Base-by-base conservation (phyloP, 2,797 vertebrate species). In the Pristis pectinata region DNA sequence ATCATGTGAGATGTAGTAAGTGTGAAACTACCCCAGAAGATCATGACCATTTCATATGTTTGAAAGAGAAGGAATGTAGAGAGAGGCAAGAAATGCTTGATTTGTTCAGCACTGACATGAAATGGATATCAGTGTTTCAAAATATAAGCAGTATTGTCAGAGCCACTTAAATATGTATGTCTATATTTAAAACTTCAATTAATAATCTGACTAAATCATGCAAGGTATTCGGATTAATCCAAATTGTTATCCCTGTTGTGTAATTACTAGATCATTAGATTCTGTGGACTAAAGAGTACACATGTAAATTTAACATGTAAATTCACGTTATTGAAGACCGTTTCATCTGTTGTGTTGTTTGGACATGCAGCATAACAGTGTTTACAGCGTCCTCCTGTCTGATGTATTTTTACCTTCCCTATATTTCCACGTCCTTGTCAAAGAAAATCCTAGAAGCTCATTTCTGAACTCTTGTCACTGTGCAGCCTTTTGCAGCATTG, bases 151-250 rank as follows among this genome's bases (percentile, higher is more conserved):
- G 61, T 11, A 19, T 61, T 41, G 7, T 44, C 64, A 9, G 17
- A 67, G 61, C 19, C n/a, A 41, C 5, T 22, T 10, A 17, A 24
- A 34, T 59, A 34, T 87, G 7, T 19, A 61, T 17, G 34, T 91
- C 64, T 64, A 91, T n/a, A 89, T 59, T 89, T 24, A 11, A 83
- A 53, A 53, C 49, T 30, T 61, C 17, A n/a, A 10, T 61, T 89
- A 89, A 34, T 61, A 5, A 89, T 64, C 91, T 91, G n/a, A 91
- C 61, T 91, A 91, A 91, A 10, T 64, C 37, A 41, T 91, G n/a
- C 34, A 64, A 85, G n/a, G 61, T 61, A 87, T 56, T n/a, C 3
- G 6, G 30, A 59, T 30, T n/a, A 89, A n/a, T 56, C 53, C 30
- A 89, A 11, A 49, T 56, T 56, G 10, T 56, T 85, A 44, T 80